Evolutionary conservation across 2,888 invertebrate species (phyloP).

Genomic region (Bembecia ichneumoniformis): DNA sequence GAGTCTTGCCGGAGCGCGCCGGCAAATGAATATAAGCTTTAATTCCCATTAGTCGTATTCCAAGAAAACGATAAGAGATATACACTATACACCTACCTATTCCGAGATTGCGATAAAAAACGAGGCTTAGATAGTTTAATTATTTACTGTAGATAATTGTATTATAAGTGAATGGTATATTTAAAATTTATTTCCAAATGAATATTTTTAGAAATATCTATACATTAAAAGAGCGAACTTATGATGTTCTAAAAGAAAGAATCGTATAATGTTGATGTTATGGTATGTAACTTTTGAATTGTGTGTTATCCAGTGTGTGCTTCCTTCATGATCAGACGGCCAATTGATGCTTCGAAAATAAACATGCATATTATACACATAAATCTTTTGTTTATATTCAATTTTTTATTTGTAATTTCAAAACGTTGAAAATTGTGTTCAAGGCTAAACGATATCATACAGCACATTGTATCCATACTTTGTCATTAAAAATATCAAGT

Average conservation of each 20-base stretch:
- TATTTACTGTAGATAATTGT: not conserved
- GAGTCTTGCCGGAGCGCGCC: slow-evolving; percentile 53
- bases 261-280: not conserved
- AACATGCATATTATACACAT: not conserved
- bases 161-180: not conserved
- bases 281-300: slow-evolving; percentile 1
- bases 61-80: slow-evolving; percentile 5
- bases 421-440: not conserved
- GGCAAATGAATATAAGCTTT: slow-evolving; percentile 39
- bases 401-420: not conserved
- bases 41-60: slow-evolving; percentile 7
- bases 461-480: not conserved
- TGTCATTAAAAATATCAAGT: not conserved
- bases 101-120: not conserved
- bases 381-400: not conserved
- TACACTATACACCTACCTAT: not conserved
- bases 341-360: slow-evolving; percentile 28
- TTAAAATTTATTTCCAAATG: slow-evolving; percentile 9
- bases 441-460: not conserved
- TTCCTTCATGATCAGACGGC: slow-evolving; percentile 20
- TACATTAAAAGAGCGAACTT: slow-evolving; percentile 14
- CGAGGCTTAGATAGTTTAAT: not conserved
- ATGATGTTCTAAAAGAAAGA: slow-evolving; percentile 11
- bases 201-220: slow-evolving; percentile 17
- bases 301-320: slow-evolving; percentile 17